Percentiles rank a stretch among this genome's conserved stretches.
These are phyloP conservation scores for Heteromyza rotundicornis DNA, from an alignment of 2,888 invertebrate genomes.

Conservation along the genomic window DNA sequence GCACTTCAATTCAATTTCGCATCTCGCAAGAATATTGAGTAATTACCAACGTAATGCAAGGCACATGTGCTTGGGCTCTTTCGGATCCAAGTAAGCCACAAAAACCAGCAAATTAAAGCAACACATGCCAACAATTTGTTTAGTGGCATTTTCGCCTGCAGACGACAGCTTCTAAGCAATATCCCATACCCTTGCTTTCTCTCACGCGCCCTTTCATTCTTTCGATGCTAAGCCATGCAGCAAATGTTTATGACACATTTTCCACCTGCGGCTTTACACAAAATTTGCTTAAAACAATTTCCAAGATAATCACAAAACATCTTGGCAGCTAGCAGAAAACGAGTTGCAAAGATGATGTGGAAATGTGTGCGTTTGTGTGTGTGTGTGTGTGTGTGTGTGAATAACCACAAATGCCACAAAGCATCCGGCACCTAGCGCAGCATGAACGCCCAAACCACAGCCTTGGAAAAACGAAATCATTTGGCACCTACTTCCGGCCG, in stretches of 20 bases:
- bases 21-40: too few relatives aligned
- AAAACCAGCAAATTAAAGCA: conserved; percentile 30
- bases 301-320: conserved; percentile 21
- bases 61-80: too few relatives aligned
- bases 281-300: conserved; percentile 19
- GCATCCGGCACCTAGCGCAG: neutral
- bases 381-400: too few relatives aligned
- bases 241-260: conserved; percentile 48
- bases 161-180: neutral
- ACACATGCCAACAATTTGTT: conserved; percentile 25
- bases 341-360: neutral
- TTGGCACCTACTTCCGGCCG: conserved; percentile 23
- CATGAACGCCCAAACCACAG: neutral
- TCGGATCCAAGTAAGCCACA: too few relatives aligned
- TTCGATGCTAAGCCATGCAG: conserved; percentile 10
- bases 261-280: conserved; percentile 41
- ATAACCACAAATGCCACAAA: neutral
- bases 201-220: too few relatives aligned
- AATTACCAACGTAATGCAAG: too few relatives aligned
- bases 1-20: too few relatives aligned
- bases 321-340: neutral
- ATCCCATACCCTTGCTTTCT: neutral
- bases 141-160: conserved; percentile 17
- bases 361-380: neutral
- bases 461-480: conserved; percentile 17